Base-by-base conservation (phyloP, 2,113 vertebrate species). In the Promerops cafer region DNA sequence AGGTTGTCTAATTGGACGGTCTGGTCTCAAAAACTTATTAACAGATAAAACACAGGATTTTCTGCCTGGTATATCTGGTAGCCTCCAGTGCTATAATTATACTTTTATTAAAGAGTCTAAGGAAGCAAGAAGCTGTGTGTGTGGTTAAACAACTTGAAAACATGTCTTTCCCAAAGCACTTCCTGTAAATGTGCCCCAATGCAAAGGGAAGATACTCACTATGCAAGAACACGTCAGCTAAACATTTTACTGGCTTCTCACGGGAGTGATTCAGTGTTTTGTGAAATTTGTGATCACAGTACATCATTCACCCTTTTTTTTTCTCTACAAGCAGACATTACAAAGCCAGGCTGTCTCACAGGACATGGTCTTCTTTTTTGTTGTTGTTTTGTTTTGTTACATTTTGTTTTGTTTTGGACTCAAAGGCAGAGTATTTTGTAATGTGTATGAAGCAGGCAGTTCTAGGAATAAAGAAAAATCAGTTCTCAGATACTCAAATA, bases 401-500 rank as follows among this genome's bases (percentile, higher is more conserved):
- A n/a, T n/a, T n/a, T n/a, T 42, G 10, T 39, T 69, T 21, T 59
- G 28, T 17, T 45, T 42, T 40, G 4, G 7, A 40, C 4, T 45
- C 27, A 77, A 49, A 89, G 10, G 13, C 33, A 30, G 24, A 19
- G 10, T 23, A 13, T 1, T 68, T 42, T 39, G n/a, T 33, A 65
- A 70, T 8, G 2, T 30, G 2, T 22, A 50, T 18, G 31, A 68
- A 85, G 11, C 11, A 37, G 2, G 1, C 9, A 45, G 33, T 63
- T 45, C 61, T 37, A 74, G 24, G 16, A 71, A 45, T 20, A 52
- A 54, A n/a, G 13, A 4, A 60, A 71, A 93, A 83, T 16, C 1
- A 0, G 3, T 53, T 6, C 37, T 66, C 28, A 57, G 3, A 30
- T 59, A 54, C 4, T 44, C 4, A 39, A 91, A 50, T 0, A 0